A percentile compares a stretch with the other conserved stretches of the same genome.
Conservation (phyloP, 2,797 vertebrate genomes). For the Sebastes glaucus region DNA sequence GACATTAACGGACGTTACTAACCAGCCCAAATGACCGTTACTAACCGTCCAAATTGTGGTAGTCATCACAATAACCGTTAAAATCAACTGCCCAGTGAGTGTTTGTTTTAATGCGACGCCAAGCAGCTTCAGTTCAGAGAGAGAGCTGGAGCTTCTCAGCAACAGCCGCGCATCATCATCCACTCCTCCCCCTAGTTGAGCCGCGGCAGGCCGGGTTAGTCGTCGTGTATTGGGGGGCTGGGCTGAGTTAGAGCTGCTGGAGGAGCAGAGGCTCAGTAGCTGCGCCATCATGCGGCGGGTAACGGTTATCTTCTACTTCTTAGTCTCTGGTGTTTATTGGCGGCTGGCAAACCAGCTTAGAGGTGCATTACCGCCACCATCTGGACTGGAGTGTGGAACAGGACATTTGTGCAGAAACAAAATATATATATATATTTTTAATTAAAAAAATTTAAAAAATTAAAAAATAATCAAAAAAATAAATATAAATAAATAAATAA, state of each 20-base stretch:
- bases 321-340: too few relatives aligned
- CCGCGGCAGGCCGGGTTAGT: constrained; percentile 68
- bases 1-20: background rate
- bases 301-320: background rate
- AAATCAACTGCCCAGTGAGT: background rate
- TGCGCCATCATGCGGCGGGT: constrained; percentile 47
- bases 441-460: too few relatives aligned
- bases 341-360: too few relatives aligned
- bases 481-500: too few relatives aligned
- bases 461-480: too few relatives aligned
- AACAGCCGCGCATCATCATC: constrained; percentile 57
- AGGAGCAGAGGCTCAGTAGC: constrained; percentile 39
- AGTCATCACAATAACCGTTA: background rate
- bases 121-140: background rate
- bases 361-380: too few relatives aligned
- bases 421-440: too few relatives aligned
- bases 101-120: constrained; percentile 18
- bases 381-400: too few relatives aligned
- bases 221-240: constrained; percentile 70
- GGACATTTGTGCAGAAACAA: too few relatives aligned
- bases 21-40: background rate
- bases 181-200: constrained; percentile 54
- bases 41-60: too few relatives aligned
- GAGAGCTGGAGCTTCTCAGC: constrained; percentile 24
- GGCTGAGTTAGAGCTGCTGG: constrained; percentile 55